Evolutionary conservation across 2,797 vertebrate species (phyloP).

Genomic region (Danio kyathit): DNA sequence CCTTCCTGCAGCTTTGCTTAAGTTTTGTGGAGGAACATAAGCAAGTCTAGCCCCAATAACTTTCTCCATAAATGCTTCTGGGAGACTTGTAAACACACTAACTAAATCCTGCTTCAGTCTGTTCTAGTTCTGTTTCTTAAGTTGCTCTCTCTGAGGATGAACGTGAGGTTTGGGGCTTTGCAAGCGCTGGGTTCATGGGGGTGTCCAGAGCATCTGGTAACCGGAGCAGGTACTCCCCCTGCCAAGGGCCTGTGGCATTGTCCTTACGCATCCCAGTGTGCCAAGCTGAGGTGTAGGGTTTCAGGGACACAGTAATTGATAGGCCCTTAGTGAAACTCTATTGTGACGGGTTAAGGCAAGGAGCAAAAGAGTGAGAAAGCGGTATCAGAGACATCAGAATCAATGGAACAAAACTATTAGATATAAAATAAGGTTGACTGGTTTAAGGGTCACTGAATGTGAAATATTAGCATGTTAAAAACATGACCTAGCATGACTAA

Average conservation of each 20-base stretch:
- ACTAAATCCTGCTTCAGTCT: neutral
- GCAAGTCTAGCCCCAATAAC: neutral
- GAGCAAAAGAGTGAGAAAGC: slow-evolving; percentile 36
- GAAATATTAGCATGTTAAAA: slow-evolving; percentile 72
- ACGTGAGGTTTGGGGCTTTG: slow-evolving; percentile 14
- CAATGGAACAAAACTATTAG: slow-evolving; percentile 39
- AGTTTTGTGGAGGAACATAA: neutral
- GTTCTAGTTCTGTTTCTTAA: slow-evolving; percentile 6
- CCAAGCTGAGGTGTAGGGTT: slow-evolving; percentile 56
- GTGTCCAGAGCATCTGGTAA: slow-evolving; percentile 74
- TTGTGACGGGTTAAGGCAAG: slow-evolving; percentile 44
- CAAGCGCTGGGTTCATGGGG: slow-evolving; percentile 31
- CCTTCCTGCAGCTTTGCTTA: neutral
- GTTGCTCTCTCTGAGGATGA: slow-evolving; percentile 16
- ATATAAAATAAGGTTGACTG: slow-evolving; percentile 54
- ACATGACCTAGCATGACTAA: neutral
- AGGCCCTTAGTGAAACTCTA: slow-evolving; percentile 53
- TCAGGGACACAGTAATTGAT: slow-evolving; percentile 62
- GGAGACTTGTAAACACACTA: slow-evolving; percentile 9
- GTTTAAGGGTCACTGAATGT: slow-evolving; percentile 47
- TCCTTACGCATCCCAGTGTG: slow-evolving; percentile 65
- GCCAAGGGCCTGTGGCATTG: slow-evolving; percentile 53
- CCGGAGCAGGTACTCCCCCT: slow-evolving; percentile 73
- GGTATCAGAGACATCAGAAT: slow-evolving; percentile 43
- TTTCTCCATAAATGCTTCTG: neutral